These are phyloP conservation scores for Nothura maculosa DNA, from an alignment of 2,797 vertebrate species.

Conservation along the genomic window DNA sequence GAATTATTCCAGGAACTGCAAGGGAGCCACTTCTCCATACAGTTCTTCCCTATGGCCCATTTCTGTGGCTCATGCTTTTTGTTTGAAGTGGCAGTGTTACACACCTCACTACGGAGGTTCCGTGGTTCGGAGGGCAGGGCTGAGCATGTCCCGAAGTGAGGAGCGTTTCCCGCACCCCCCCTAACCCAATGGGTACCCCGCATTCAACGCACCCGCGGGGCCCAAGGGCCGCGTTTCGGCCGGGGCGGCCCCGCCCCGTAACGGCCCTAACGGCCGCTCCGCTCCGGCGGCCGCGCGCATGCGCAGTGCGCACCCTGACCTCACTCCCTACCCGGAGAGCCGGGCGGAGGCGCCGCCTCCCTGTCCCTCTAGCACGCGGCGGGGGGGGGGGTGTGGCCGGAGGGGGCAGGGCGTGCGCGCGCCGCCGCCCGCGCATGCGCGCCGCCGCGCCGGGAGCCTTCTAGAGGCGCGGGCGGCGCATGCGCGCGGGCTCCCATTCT, in stretches of 20 bases:
- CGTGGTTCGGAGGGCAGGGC: rapidly evolving
- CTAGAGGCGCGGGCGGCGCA: slow-evolving; percentile 7
- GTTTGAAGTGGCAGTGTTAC: rapidly evolving
- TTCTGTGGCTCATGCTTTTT: not conserved
- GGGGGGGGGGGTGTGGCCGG: rapidly evolving
- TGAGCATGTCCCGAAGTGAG: not conserved
- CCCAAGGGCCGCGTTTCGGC: too few relatives aligned
- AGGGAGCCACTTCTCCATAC: not conserved
- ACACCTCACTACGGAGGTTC: not conserved
- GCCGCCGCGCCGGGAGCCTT: not conserved
- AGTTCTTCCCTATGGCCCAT: not conserved
- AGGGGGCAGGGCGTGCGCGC: rapidly evolving
- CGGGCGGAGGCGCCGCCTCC: not conserved
- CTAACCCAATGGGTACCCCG: too few relatives aligned
- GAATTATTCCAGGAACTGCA: not conserved
- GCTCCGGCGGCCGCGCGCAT: not conserved
- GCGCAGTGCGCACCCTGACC: slow-evolving; percentile 5
- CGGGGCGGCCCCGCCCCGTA: too few relatives aligned
- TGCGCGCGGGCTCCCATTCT: slow-evolving; percentile 54
- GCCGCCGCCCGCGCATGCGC: not conserved
- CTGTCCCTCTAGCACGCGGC: not conserved
- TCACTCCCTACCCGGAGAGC: not conserved
- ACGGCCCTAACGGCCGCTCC: too few relatives aligned
- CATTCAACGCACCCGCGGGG: too few relatives aligned
- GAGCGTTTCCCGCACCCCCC: not conserved